Percentiles rank a stretch among this genome's conserved stretches.
These are phyloP conservation scores for Glaucidium brasilianum DNA, from an alignment of 2,113 vertebrate species.

Conservation along the genomic window DNA sequence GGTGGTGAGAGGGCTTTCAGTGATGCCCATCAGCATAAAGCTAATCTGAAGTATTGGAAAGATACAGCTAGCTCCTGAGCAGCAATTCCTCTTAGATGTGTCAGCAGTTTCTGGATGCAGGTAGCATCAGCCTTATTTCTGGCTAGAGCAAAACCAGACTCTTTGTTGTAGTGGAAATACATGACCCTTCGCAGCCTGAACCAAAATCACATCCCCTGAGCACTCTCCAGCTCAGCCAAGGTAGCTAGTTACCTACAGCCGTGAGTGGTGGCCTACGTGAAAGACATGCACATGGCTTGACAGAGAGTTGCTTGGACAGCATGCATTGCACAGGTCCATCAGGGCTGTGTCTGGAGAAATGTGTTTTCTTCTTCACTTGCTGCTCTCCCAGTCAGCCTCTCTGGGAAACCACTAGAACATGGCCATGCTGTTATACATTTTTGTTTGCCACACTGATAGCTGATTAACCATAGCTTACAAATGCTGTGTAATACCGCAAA, in stretches of 20 bases:
- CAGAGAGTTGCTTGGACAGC: background rate
- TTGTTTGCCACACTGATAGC: background rate
- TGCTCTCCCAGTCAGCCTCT: background rate
- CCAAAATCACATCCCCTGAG: background rate
- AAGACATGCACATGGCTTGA: accelerated
- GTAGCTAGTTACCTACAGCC: background rate
- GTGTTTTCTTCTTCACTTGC: background rate
- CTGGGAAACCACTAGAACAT: background rate
- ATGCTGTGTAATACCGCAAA: background rate
- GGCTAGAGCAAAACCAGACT: background rate
- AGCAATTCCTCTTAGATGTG: background rate
- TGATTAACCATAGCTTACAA: background rate
- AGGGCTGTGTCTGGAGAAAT: background rate
- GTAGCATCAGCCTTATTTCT: background rate
- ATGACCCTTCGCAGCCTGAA: background rate
- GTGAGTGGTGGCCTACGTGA: accelerated
- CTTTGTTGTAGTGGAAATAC: background rate
- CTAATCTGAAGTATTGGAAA: background rate
- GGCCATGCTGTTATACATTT: background rate
- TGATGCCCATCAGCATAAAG: background rate
- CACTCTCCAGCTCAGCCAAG: background rate
- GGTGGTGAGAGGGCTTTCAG: background rate
- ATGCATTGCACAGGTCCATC: background rate
- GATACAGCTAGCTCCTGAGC: background rate
- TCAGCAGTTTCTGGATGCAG: background rate